These are phyloP conservation scores for Anhinga anhinga DNA, from an alignment of 2,113 vertebrate species.

Conservation along the genomic window DNA sequence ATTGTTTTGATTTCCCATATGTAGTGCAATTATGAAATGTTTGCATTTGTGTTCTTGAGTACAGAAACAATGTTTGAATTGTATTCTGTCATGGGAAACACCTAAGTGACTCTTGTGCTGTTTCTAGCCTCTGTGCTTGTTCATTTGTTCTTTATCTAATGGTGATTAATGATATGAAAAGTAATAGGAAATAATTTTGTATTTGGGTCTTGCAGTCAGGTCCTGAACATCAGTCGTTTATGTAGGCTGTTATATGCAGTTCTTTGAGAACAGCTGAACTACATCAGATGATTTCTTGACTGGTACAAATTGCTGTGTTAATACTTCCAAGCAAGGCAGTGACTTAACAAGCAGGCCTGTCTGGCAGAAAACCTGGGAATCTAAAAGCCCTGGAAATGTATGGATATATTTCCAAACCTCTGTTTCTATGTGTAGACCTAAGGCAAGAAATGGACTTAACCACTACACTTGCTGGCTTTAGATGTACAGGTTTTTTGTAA, in stretches of 20 bases:
- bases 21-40: conserved; percentile 1
- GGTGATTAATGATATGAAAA: conserved; percentile 4
- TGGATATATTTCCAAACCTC: neutral
- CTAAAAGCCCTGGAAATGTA: neutral
- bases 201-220: neutral
- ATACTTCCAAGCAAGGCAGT: neutral
- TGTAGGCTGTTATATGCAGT: neutral
- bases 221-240: neutral
- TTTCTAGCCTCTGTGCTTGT: neutral
- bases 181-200: neutral
- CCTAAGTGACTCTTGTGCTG: neutral
- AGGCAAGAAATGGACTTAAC: neutral
- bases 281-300: neutral
- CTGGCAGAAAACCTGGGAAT: neutral
- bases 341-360: neutral
- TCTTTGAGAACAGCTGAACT: neutral
- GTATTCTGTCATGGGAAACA: neutral
- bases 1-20: conserved; percentile 20
- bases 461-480: neutral
- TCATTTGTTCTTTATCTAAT: neutral
- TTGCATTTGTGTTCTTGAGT: conserved; percentile 32
- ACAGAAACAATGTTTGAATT: conserved; percentile 44
- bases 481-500: neutral
- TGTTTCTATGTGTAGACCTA: neutral
- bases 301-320: neutral